These are phyloP conservation scores for Tyrannus savana DNA, from an alignment of 2,113 vertebrate genomes.

Conservation along the genomic window DNA sequence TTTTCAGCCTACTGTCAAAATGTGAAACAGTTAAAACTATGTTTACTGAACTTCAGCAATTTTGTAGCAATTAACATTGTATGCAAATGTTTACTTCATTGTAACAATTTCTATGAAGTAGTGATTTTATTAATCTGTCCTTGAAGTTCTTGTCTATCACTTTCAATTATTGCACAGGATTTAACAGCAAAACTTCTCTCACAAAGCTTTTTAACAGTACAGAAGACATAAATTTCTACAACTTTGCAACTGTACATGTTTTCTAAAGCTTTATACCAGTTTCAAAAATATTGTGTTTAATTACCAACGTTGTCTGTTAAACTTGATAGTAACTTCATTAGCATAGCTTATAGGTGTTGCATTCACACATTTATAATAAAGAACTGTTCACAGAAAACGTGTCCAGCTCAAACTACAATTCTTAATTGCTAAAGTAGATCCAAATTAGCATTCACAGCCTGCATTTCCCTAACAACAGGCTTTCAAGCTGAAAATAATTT, in stretches of 20 bases:
- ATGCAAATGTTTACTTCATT: background rate
- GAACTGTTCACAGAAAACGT: conserved; percentile 2
- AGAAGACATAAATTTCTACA: background rate
- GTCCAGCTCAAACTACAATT: conserved; percentile 23
- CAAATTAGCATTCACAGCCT: conserved; percentile 67
- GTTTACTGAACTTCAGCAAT: background rate
- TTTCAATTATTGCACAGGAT: background rate
- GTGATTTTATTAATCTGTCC: background rate
- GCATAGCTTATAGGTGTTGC: background rate
- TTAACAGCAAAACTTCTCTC: background rate
- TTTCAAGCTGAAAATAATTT: conserved; percentile 69
- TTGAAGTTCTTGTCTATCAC: background rate
- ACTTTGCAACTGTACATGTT: background rate
- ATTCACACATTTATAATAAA: conserved; percentile 7
- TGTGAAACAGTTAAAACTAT: background rate
- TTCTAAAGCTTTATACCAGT: background rate
- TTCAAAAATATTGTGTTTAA: conserved; percentile 7
- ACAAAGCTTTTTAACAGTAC: background rate
- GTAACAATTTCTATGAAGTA: background rate
- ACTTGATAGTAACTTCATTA: background rate
- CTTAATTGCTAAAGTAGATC: conserved; percentile 49
- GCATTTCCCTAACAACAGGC: conserved; percentile 60
- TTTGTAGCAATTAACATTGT: background rate
- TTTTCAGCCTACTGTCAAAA: background rate
- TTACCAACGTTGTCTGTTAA: background rate